A percentile compares a stretch with the other conserved stretches of the same genome.
phyloP scores from a whole-genome alignment of 2,797 vertebrate species.

The Crenichthys baileyi region DNA sequence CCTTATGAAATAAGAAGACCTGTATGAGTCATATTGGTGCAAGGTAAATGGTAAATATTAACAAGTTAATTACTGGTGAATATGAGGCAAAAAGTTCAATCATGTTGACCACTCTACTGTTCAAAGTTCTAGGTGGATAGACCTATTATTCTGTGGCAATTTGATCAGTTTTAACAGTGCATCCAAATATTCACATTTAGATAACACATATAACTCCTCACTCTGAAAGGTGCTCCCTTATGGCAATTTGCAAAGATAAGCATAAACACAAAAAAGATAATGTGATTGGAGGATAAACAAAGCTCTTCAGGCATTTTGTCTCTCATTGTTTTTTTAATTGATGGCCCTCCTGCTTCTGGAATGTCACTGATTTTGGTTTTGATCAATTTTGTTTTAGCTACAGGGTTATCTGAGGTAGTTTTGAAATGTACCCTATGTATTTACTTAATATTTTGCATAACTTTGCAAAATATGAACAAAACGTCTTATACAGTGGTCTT shows the following conservation, averaged over 20 bases:
- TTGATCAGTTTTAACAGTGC: constrained; percentile 45
- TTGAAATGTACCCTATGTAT: too few species aligned
- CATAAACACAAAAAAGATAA: too few species aligned
- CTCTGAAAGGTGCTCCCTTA: background rate
- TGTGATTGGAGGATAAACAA: background rate
- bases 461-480: too few species aligned
- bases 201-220: background rate
- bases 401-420: too few species aligned
- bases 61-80: constrained; percentile 40
- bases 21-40: background rate
- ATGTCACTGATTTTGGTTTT: too few species aligned
- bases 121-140: constrained; percentile 32
- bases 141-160: constrained; percentile 26
- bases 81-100: constrained; percentile 53
- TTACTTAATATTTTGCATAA: too few species aligned
- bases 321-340: background rate
- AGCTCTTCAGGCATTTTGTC: background rate
- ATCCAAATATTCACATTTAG: background rate
- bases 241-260: too few species aligned
- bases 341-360: too few species aligned
- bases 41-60: constrained; percentile 39
- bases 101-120: constrained; percentile 40
- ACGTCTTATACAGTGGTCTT: too few species aligned
- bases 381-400: too few species aligned
- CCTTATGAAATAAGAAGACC: constrained; percentile 14